phyloP scores from a whole-genome alignment of 2,888 invertebrate species.

The Pycnomerus fuliginosus region DNA sequence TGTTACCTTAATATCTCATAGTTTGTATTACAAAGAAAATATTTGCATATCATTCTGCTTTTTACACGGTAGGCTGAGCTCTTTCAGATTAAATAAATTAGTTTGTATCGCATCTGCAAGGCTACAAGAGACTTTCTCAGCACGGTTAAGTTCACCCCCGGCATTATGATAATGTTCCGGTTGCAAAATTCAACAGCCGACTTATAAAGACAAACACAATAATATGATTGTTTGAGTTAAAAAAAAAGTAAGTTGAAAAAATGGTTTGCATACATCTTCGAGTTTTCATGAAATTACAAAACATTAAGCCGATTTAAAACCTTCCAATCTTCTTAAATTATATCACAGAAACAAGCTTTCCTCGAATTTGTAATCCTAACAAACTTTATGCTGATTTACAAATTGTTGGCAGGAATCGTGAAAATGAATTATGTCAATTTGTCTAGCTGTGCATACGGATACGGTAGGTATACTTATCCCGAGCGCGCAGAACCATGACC shows the following conservation, averaged over 20 bases:
- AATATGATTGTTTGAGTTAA: no score
- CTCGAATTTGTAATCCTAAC: constrained; percentile 29
- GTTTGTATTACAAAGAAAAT: constrained; percentile 37
- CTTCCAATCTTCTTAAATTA: constrained; percentile 32
- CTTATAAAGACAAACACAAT: no score
- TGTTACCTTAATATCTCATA: constrained; percentile 37
- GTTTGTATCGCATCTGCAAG: constrained; percentile 21
- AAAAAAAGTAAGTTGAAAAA: constrained; percentile 12
- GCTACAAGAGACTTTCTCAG: constrained; percentile 11
- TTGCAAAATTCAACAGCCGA: no score
- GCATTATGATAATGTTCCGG: constrained; percentile 19
- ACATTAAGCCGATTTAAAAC: constrained; percentile 33
- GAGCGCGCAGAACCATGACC: no score
- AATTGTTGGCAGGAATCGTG: constrained; percentile 28
- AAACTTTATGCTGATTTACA: constrained; percentile 29
- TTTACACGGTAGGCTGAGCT: constrained; percentile 27
- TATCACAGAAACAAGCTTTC: constrained; percentile 31
- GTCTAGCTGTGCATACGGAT: no score
- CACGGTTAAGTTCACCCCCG: constrained; percentile 13
- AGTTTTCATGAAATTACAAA: constrained; percentile 27
- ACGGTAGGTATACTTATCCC: no score
- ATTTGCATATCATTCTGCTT: constrained; percentile 38
- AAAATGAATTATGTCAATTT: constrained; percentile 34
- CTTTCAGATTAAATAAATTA: constrained; percentile 25
- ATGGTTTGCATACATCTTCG: constrained; percentile 14